Evolutionary conservation across 2,113 vertebrate genomes (phyloP).

Genomic region (Apaloderma vittatum): DNA sequence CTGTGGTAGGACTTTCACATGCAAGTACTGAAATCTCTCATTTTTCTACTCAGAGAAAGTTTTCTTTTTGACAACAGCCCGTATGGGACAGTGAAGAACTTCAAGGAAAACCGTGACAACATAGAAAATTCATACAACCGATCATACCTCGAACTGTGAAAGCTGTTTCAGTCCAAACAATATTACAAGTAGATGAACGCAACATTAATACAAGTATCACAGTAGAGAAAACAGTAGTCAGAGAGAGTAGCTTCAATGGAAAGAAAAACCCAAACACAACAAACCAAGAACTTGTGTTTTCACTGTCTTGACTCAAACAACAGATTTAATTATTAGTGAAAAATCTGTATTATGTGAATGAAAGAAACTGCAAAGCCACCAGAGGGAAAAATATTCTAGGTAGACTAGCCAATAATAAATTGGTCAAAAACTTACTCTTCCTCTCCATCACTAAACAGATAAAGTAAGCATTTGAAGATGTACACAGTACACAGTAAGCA

Average conservation of each 20-base stretch:
- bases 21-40: not conserved
- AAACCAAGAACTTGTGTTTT: not conserved
- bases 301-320: not conserved
- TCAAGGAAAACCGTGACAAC: constrained; percentile 23
- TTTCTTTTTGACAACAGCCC: constrained; percentile 46
- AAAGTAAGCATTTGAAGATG: not conserved
- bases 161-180: constrained; percentile 12
- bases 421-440: not conserved
- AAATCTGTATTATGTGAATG: not conserved
- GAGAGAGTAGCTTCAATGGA: not conserved
- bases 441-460: not conserved
- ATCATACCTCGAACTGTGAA: constrained; percentile 34
- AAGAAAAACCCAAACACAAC: not conserved
- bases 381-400: not conserved
- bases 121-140: not conserved
- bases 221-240: not conserved
- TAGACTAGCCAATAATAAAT: not conserved
- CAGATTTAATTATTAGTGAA: not conserved
- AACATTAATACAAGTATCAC: constrained; percentile 12
- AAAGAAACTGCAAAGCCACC: not conserved
- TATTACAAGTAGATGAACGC: constrained; percentile 17
- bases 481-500: not conserved
- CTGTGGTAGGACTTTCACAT: constrained; percentile 10
- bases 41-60: not conserved
- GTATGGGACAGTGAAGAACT: not conserved